Conservation (phyloP, 2,113 vertebrate species). For the Oceanodroma tethys region DNA sequence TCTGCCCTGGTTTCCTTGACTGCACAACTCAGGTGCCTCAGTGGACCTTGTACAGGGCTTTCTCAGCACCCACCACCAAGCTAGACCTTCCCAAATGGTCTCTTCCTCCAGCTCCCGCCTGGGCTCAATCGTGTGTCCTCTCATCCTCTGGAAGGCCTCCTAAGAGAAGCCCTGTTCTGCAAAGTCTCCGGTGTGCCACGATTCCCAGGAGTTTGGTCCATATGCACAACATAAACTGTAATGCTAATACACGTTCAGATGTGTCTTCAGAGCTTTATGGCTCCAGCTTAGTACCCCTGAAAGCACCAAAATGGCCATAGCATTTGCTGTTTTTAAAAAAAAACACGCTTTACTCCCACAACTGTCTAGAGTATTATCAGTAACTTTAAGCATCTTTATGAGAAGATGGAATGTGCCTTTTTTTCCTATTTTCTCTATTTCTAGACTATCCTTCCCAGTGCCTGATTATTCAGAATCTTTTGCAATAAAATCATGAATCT, state of each 20-base stretch:
- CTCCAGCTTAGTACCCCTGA: neutral
- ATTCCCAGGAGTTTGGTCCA: neutral
- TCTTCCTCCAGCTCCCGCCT: neutral
- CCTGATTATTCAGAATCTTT: neutral
- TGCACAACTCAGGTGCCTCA: neutral
- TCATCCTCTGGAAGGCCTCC: neutral
- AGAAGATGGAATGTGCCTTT: neutral
- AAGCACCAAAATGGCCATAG: neutral
- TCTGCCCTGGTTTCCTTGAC: neutral
- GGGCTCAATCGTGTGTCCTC: fast-evolving
- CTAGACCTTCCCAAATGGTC: neutral
- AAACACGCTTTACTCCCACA: neutral
- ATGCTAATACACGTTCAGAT: neutral
- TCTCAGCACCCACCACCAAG: neutral
- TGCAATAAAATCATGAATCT: neutral
- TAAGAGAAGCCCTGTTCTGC: neutral
- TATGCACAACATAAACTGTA: neutral
- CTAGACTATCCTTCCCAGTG: neutral
- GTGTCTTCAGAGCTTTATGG: neutral
- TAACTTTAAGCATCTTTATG: neutral
- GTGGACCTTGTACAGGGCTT: fast-evolving
- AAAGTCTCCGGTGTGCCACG: fast-evolving
- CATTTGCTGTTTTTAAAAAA: neutral
- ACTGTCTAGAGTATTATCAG: neutral
- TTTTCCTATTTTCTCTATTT: neutral